Conservation (phyloP, 2,113 vertebrate species). For the Xyrauchen texanus region DNA sequence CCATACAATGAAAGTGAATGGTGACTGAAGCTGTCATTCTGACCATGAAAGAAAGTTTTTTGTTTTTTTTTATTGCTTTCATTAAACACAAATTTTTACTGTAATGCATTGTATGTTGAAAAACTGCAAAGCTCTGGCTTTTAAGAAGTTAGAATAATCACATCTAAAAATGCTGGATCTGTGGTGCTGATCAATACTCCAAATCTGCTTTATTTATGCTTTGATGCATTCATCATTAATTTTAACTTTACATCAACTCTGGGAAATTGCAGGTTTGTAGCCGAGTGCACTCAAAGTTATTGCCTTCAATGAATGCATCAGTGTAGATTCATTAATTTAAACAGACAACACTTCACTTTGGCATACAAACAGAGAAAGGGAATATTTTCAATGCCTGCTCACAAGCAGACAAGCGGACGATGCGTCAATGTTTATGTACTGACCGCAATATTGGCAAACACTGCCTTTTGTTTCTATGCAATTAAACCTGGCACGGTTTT, state of each 20-base stretch:
- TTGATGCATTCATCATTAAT: conserved; percentile 10
- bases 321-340: conserved; percentile 43
- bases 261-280: conserved; percentile 10
- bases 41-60: too few species aligned
- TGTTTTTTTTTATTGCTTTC: too few species aligned
- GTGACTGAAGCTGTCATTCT: too few species aligned
- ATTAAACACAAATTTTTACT: background rate
- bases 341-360: conserved; percentile 1
- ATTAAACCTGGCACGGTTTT: conserved; percentile 10
- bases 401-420: conserved; percentile 14
- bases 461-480: conserved; percentile 12
- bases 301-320: conserved; percentile 39
- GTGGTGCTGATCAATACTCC: conserved; percentile 29
- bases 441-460: conserved; percentile 2
- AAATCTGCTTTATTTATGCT: background rate
- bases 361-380: background rate
- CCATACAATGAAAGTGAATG: too few species aligned
- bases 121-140: background rate
- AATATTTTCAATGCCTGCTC: conserved; percentile 22
- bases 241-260: conserved; percentile 8
- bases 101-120: background rate
- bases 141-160: background rate
- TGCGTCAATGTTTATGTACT: conserved; percentile 6
- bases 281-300: conserved; percentile 7
- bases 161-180: conserved; percentile 4